Evolutionary conservation across 1,140 invertebrate genomes (phyloP).

Genomic region (Trichogramma pretiosum): DNA sequence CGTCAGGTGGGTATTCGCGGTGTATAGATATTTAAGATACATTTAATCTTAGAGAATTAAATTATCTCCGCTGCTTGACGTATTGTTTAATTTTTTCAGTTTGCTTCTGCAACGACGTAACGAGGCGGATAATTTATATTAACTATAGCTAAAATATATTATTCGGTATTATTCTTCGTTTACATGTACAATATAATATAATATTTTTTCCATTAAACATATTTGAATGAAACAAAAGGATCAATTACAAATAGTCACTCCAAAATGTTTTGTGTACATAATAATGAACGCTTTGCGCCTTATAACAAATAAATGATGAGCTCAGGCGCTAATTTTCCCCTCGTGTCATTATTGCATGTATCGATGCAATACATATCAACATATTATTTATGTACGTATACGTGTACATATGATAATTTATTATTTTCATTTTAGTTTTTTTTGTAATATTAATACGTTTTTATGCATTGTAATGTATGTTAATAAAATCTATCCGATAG

Average conservation of each 20-base stretch:
- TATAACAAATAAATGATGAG: too few relatives aligned
- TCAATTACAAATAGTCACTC: constrained; percentile 20
- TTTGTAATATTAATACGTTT: too few relatives aligned
- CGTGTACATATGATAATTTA: constrained; percentile 19
- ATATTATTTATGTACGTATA: constrained; percentile 21
- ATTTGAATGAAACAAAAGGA: too few relatives aligned
- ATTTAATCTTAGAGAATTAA: too few relatives aligned
- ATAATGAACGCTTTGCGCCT: constrained; percentile 16
- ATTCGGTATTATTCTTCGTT: constrained; percentile 45
- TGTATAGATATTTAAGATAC: too few relatives aligned
- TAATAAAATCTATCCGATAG: constrained; percentile 42
- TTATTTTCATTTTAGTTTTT: too few relatives aligned
- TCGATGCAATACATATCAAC: constrained; percentile 19
- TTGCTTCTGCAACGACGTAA: constrained; percentile 45
- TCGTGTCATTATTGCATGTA: too few relatives aligned
- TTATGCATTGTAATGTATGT: too few relatives aligned
- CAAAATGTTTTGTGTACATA: too few relatives aligned
- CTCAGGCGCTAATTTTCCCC: too few relatives aligned
- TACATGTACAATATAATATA: constrained; percentile 40
- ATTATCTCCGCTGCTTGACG: constrained; percentile 28
- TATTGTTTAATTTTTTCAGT: constrained; percentile 24
- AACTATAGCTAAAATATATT: constrained; percentile 47
- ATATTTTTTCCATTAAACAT: too few relatives aligned
- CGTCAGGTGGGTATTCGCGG: too few relatives aligned
- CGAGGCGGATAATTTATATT: constrained; percentile 40